Evolutionary conservation across 2,888 invertebrate species (phyloP), one percentile per base, ranked within the genome.

Genomic region (Malacosoma neustria): DNA sequence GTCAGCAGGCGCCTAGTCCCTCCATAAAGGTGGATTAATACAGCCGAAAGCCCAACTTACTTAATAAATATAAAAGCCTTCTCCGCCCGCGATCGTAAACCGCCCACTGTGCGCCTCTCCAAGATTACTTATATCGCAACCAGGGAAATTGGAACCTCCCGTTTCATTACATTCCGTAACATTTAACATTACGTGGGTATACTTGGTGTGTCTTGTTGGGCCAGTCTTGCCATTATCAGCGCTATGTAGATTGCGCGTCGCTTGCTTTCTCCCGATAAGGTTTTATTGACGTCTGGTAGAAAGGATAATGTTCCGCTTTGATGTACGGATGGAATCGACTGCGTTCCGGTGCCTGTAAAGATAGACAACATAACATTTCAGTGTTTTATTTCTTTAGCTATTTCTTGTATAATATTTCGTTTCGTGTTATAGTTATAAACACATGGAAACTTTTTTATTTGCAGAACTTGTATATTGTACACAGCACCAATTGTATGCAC

Each of bases 11-110:
- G 72, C 72, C 74, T 69, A 66, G 70, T 57, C 63, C 76, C 74
- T 68, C 70, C 62, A 80, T 81, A 81, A 84, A 84, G 84, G 82
- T 84, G 81, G 84, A 82, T 84, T 85, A 85, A 84, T 85, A 74
- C 71, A 66, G 64, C 81, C 84, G 61, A 85, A 82, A 84, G 82
- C 82, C 81, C 76, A 87, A 86, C 85, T 86, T 87, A 86, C 84
- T 86, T 86, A 86, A 86, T 86, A 87, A 87, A 86, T 86, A 86
- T 86, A 87, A 87, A 85, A 86, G 85, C 81, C 76, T 84, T 81
- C 81, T 69, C 76, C 80, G 61, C 79, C 75, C 75, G 69, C 53
- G 68, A 47, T 75, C 81, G 72, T 82, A 84, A 84, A 79, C 73
- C 79, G 68, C 81, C 82, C 79, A 80, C 79, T 72, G 71, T 64